Evolutionary conservation across 2,113 vertebrate genomes (phyloP).

Genomic region (Opisthocomus hoazin): DNA sequence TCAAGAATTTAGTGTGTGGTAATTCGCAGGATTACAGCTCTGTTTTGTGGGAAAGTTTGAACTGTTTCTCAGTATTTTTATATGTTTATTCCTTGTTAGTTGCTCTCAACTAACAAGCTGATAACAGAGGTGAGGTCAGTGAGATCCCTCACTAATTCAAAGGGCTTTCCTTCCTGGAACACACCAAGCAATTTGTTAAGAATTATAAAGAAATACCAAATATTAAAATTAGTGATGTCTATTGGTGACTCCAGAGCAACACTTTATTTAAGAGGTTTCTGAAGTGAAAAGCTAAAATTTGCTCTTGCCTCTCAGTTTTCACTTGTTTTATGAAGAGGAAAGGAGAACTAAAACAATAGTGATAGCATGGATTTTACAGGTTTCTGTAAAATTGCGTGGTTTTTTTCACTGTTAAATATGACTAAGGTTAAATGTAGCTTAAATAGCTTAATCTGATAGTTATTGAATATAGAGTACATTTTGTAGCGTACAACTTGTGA

Average conservation of each 20-base stretch:
- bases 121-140: not conserved
- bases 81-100: not conserved
- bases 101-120: not conserved
- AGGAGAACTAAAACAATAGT: not conserved
- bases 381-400: not conserved
- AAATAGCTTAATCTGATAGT: not conserved
- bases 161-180: not conserved
- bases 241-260: not conserved
- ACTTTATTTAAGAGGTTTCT: not conserved
- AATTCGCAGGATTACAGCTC: not conserved
- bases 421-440: not conserved
- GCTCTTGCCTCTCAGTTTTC: not conserved
- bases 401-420: not conserved
- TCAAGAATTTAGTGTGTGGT: not conserved
- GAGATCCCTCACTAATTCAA: not conserved
- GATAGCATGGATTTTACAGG: not conserved
- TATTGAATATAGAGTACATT: not conserved
- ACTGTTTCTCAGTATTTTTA: not conserved
- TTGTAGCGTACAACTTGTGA: not conserved
- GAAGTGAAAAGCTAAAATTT: not conserved
- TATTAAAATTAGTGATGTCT: not conserved
- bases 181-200: not conserved
- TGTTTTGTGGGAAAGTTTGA: not conserved
- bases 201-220: not conserved
- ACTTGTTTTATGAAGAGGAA: not conserved